A percentile compares a stretch with the other conserved stretches of the same genome.
Evolutionary conservation across 2,888 invertebrate genomes (phyloP).

Genomic region (Conus canariensis): DNA sequence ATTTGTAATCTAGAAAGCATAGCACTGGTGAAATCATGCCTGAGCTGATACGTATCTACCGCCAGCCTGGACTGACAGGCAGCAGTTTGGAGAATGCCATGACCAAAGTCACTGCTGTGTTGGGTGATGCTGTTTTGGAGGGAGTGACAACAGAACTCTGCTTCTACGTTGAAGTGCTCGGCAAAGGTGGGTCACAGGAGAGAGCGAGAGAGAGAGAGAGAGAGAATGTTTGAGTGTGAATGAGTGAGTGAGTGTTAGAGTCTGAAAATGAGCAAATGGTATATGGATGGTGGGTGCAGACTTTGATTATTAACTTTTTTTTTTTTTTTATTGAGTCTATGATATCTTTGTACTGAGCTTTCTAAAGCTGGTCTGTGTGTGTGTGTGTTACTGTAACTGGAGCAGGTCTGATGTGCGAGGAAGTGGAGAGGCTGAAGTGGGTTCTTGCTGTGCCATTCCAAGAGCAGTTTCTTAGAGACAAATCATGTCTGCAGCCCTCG

Average conservation of each 20-base stretch:
- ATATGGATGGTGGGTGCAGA: background rate
- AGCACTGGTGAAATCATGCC: slow-evolving; percentile 37
- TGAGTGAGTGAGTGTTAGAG: background rate
- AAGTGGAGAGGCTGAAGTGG: slow-evolving; percentile 85
- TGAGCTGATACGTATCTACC: slow-evolving; percentile 42
- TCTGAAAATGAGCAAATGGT: background rate
- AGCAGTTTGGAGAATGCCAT: slow-evolving; percentile 52
- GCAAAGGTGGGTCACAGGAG: slow-evolving; percentile 28
- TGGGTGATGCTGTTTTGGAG: slow-evolving; percentile 43
- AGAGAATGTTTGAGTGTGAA: background rate
- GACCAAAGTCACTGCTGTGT: slow-evolving; percentile 54
- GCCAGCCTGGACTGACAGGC: slow-evolving; percentile 54
- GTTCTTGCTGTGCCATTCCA: slow-evolving; percentile 85
- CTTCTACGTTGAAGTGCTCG: slow-evolving; percentile 58
- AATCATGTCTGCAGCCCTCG: slow-evolving; percentile 50
- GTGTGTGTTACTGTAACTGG: background rate
- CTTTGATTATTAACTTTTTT: too few relatives aligned
- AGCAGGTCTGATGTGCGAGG: slow-evolving; percentile 81
- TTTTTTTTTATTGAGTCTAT: too few relatives aligned
- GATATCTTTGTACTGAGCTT: too few relatives aligned
- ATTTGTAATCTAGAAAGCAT: too few relatives aligned
- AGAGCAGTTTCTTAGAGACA: slow-evolving; percentile 58
- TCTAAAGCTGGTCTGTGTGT: background rate
- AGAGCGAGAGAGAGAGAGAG: background rate
- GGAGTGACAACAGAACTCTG: slow-evolving; percentile 62